Evolutionary conservation across 2,888 invertebrate genomes (phyloP).

Genomic region (Caenorhabditis sp.): DNA sequence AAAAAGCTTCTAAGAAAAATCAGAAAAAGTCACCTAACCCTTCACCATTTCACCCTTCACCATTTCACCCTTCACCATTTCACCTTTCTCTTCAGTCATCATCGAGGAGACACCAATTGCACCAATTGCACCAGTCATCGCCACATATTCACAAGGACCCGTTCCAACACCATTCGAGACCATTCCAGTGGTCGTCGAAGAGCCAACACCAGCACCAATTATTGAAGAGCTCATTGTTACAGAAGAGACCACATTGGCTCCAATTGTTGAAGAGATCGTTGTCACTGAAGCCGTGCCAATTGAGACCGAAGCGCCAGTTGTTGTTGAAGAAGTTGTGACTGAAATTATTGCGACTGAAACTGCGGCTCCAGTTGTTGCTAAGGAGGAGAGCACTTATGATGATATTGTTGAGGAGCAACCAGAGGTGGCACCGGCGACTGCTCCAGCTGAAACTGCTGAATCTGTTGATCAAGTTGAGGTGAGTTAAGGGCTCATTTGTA

Average conservation of each 20-base stretch:
- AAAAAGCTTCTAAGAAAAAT: not conserved
- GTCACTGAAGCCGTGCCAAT: conserved; percentile 12
- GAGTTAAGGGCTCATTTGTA: not conserved
- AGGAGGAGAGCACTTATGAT: conserved; percentile 59
- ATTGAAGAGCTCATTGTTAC: conserved; percentile 16
- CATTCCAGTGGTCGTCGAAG: conserved; percentile 8
- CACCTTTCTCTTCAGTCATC: conserved; percentile 28
- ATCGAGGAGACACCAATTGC: conserved; percentile 14
- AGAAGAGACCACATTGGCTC: conserved; percentile 7
- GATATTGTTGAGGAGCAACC: conserved; percentile 59
- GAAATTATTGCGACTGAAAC: conserved; percentile 18
- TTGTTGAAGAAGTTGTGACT: conserved; percentile 11
- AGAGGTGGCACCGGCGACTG: conserved; percentile 30
- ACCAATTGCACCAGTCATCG: conserved; percentile 30
- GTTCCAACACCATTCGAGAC: conserved; percentile 30
- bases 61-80: conserved; percentile 28
- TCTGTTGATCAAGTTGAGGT: conserved; percentile 27
- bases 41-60: conserved; percentile 41
- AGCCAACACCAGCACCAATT: conserved; percentile 6
- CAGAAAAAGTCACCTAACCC: conserved; percentile 5
- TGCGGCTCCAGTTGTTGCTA: conserved; percentile 16
- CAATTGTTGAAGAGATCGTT: conserved; percentile 12
- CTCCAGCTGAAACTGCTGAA: conserved; percentile 27
- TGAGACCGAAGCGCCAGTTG: conserved; percentile 13
- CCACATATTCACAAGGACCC: conserved; percentile 36